Base-by-base conservation (phyloP, 1,140 invertebrate species). In the Drosophila athabasca region DNA sequence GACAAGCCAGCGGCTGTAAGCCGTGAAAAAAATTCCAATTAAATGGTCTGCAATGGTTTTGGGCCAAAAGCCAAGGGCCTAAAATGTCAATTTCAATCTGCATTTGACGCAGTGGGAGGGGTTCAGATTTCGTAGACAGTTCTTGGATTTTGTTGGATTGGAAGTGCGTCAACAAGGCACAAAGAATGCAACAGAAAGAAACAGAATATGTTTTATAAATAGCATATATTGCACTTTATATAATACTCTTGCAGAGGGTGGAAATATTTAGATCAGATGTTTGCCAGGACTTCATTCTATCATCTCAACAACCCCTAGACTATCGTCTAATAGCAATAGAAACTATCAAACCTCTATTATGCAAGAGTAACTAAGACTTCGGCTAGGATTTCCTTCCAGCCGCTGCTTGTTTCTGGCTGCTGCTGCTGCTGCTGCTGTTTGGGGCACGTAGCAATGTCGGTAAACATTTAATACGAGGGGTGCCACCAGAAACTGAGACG, bases 401-500 rank as follows among this genome's bases (percentile, higher is more conserved):
- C 35, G 45, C 49, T 57, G 82, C 62, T 75, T 78, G 59, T 68
- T 70, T 54, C 51, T 65, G 62, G 41, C 60, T 49, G 44, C 44
- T 62, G 62, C 69, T 49, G 44, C 44, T 62, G 62, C 69, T 66
- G 24, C 59, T 66, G 24, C 59, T 88, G 79, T 88, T 88, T 85
- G 57, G 58, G 64, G 65, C 83, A 88, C 83, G 83, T 88, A 88
- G 83, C 68, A 79, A 74, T 69, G 84, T 88, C 71, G 62, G 67
- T 80, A 79, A 83, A 88, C 83, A 83, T 88, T 88, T 88, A 88
- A 88, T 76, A 76, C 68, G 80, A 88, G 76, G 82, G 67, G 61
- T 88, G 74, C 31, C 31, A 71, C 68, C 78, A 62, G 79, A 70
- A 82, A 75, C 61, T 77, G 68, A 62, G 62, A 76, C 61, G 3